These are phyloP conservation scores for Chironomus riparius DNA, from an alignment of 2,888 invertebrate species.

Conservation along the genomic window DNA sequence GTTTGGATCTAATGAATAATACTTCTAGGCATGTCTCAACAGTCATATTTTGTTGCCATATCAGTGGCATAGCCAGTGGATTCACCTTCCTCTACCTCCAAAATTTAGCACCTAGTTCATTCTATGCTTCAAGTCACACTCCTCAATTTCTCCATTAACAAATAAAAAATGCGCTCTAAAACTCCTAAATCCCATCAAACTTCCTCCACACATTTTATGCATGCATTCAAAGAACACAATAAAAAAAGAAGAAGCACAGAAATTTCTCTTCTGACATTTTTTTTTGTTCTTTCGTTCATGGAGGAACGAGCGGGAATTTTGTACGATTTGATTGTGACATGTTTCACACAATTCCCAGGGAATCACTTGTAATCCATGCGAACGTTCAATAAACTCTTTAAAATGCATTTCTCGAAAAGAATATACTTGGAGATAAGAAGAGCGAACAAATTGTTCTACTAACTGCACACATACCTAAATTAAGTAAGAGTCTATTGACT, in stretches of 20 bases:
- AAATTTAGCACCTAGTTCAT: too few species aligned
- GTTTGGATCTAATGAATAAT: too few species aligned
- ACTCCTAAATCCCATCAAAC: too few species aligned
- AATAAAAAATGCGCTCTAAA: too few species aligned
- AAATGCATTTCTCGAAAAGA: not conserved
- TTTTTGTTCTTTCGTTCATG: not conserved
- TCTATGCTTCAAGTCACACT: too few species aligned
- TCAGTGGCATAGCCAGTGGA: too few species aligned
- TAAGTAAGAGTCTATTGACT: slow-evolving; percentile 16
- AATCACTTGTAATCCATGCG: not conserved
- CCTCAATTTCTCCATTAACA: too few species aligned
- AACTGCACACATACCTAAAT: not conserved
- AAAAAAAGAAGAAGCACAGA: not conserved
- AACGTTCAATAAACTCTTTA: slow-evolving; percentile 20
- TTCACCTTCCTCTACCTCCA: too few species aligned
- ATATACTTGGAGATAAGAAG: not conserved
- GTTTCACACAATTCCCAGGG: not conserved
- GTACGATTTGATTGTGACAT: not conserved
- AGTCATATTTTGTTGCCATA: too few species aligned
- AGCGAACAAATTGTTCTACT: not conserved
- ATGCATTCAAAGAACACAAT: not conserved
- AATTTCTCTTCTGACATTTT: not conserved
- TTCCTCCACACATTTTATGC: not conserved
- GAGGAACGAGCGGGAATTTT: not conserved
- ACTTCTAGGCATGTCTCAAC: too few species aligned